Conservation (phyloP, 2,888 invertebrate species). For the Drosophila differens region DNA sequence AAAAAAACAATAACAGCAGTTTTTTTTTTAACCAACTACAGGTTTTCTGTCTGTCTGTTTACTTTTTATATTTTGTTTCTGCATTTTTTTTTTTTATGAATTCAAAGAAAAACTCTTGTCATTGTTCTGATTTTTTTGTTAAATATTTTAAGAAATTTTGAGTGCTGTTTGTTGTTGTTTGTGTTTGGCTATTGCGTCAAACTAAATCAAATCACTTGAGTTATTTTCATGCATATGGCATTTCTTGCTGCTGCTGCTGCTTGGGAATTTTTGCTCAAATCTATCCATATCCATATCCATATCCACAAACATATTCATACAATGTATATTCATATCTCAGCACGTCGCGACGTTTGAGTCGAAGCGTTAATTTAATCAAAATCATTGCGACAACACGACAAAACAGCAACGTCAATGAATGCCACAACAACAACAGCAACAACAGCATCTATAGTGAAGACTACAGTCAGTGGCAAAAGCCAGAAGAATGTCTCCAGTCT, state of each 20-base stretch:
- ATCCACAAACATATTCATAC: conserved; percentile 41
- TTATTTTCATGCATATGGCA: conserved; percentile 52
- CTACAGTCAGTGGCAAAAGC: conserved; percentile 30
- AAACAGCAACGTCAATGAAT: conserved; percentile 51
- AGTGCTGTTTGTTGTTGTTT: conserved; percentile 28
- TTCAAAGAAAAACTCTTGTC: conserved; percentile 45
- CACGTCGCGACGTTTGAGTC: conserved; percentile 20
- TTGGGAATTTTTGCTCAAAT: conserved; percentile 34
- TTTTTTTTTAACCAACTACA: conserved; percentile 25
- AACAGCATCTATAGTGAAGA: conserved; percentile 18
- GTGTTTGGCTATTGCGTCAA: conserved; percentile 47
- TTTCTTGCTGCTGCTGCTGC: conserved; percentile 15
- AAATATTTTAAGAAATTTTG: conserved; percentile 24
- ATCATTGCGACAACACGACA: conserved; percentile 68
- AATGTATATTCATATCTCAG: conserved; percentile 39
- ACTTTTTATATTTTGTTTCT: neutral
- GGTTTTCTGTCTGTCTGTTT: conserved; percentile 31
- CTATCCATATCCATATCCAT: conserved; percentile 33
- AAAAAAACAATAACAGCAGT: conserved; percentile 4
- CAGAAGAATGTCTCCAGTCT: conserved; percentile 30
- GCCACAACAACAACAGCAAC: conserved; percentile 38
- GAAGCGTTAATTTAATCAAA: conserved; percentile 78
- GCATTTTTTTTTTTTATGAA: neutral
- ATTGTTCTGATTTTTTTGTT: conserved; percentile 32
- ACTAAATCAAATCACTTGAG: conserved; percentile 63